Evolutionary conservation across 2,113 vertebrate species (phyloP).

Genomic region (Poeciliopsis retropinna): DNA sequence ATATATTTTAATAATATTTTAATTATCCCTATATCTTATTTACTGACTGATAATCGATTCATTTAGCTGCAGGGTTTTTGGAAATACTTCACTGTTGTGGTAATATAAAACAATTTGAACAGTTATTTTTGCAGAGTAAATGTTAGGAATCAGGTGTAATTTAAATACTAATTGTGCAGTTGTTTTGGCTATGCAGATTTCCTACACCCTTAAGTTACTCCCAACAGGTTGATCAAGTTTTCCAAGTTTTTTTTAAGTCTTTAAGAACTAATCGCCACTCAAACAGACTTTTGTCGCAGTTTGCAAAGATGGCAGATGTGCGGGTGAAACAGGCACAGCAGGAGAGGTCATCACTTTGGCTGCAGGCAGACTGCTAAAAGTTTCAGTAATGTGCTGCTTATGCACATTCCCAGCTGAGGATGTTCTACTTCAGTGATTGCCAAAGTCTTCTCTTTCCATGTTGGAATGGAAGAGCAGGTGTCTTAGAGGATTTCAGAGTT

Average conservation of each 20-base stretch:
- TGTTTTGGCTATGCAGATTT: neutral
- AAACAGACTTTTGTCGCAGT: conserved; percentile 61
- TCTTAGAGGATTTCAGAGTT: conserved; percentile 12
- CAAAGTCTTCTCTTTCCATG: conserved; percentile 27
- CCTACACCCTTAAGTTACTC: conserved; percentile 7
- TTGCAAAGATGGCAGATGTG: conserved; percentile 68
- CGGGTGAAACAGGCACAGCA: conserved; percentile 60
- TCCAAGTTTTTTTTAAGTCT: conserved; percentile 43
- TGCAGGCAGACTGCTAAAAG: conserved; percentile 68
- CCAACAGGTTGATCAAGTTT: conserved; percentile 29
- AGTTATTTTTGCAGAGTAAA: neutral
- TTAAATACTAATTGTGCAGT: neutral
- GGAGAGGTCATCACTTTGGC: conserved; percentile 66
- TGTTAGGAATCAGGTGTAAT: neutral
- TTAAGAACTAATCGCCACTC: conserved; percentile 45
- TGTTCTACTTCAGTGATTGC: conserved; percentile 45
- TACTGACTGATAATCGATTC: neutral
- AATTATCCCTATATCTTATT: neutral
- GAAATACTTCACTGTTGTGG: too few relatives aligned
- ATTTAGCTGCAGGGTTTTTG: neutral
- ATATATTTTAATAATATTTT: too few relatives aligned
- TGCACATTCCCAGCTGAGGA: conserved; percentile 59
- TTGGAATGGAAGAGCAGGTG: conserved; percentile 25
- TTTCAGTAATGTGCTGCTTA: conserved; percentile 69
- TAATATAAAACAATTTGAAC: neutral